Evolutionary conservation across 2,888 invertebrate genomes (phyloP), one percentile per base, ranked within the genome.

Genomic region (Spatulosminthurus flaviceps): DNA sequence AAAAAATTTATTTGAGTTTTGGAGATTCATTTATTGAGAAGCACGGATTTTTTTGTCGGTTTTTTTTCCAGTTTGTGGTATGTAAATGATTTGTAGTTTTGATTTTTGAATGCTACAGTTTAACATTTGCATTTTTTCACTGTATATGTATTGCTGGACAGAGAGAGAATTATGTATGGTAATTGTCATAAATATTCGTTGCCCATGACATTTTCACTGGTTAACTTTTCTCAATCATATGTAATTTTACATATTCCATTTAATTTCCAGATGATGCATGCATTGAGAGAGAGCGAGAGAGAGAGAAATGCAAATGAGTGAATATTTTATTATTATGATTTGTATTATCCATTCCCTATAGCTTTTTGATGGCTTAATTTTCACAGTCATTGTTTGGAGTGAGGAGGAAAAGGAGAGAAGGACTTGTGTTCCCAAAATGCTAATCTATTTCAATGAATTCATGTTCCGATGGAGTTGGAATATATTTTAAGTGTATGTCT

Each of bases 281-380:
- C 51, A 19, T 51, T 51, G 51, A 16, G 7, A n/a, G n/a, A n/a
- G n/a, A n/a, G n/a, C n/a, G n/a, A n/a, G n/a, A n/a, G n/a, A n/a
- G n/a, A n/a, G n/a, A n/a, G 51, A 16, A 51, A 51, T 51, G 51
- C 51, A 4, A 51, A 51, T 51, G 51, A 19, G 2, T 51, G 51
- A 51, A n/a, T 51, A 51, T 19, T 4, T 51, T 51, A n/a, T 51
- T 51, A 51, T 19, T 51, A 9, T 51, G 1, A 51, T 51, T 13
- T 51, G 16, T n/a, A 13, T 2, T 51, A 34, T 4, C 9, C 51
- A n/a, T 4, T 16, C 1, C 16, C 7, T 51, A 16, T 51, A 51
- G n/a, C 51, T 51, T 9, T 51, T 19, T 51, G 51, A 51, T 51
- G 51, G 16, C 51, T 51, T 51, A 51, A 51, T 51, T 51, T 51